phyloP scores from a whole-genome alignment of 1,140 invertebrate species.

The Micrasema longulum region DNA sequence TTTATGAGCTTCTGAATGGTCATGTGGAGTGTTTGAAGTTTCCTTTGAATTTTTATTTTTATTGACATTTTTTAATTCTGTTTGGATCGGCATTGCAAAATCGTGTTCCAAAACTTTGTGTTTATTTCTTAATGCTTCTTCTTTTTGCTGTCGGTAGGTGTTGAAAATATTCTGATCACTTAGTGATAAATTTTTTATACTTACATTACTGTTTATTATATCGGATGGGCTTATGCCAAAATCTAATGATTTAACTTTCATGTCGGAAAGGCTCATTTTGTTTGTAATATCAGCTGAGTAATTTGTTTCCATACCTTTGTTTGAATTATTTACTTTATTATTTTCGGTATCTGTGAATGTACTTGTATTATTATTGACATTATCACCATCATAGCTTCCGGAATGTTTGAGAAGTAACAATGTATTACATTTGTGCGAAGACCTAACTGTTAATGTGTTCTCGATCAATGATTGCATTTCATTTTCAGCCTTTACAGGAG shows the following conservation, averaged over 20 bases:
- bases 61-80: background rate
- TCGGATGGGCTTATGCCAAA: conserved; percentile 55
- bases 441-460: background rate
- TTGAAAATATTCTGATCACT: conserved; percentile 39
- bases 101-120: conserved; percentile 63
- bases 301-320: background rate
- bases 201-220: conserved; percentile 58
- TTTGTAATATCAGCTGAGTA: conserved; percentile 35
- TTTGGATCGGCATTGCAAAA: conserved; percentile 53
- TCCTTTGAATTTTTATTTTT: background rate
- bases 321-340: conserved; percentile 20
- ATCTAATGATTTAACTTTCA: conserved; percentile 55
- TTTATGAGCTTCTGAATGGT: background rate
- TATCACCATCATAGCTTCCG: background rate
- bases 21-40: background rate
- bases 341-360: background rate
- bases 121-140: conserved; percentile 62
- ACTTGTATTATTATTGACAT: conserved; percentile 17
- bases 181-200: conserved; percentile 29
- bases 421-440: conserved; percentile 6
- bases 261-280: conserved; percentile 50
- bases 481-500: background rate
- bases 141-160: conserved; percentile 48
- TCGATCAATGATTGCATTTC: background rate
- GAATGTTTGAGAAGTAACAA: background rate